A percentile compares a stretch with the other conserved stretches of the same genome.
Evolutionary conservation across 1,140 invertebrate genomes (phyloP).

Genomic region (Atta cephalotes): DNA sequence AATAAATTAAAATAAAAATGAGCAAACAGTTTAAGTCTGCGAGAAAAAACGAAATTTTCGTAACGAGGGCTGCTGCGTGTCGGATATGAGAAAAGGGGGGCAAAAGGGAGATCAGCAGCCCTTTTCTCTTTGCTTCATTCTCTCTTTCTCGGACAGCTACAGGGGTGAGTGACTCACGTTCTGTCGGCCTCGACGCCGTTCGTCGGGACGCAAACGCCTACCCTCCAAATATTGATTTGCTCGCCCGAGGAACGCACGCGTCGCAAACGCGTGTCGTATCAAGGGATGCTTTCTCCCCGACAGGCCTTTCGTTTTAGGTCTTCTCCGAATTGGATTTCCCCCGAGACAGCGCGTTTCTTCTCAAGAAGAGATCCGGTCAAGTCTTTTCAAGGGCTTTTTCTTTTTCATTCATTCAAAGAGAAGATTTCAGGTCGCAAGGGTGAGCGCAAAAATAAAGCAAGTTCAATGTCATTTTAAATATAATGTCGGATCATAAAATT

Average conservation of each 20-base stretch:
- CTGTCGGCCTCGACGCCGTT: slow-evolving; percentile 80
- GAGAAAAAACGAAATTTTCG: slow-evolving; percentile 39
- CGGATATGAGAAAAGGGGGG: slow-evolving; percentile 55
- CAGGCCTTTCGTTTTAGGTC: slow-evolving; percentile 44
- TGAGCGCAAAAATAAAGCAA: not conserved
- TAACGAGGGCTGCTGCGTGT: slow-evolving; percentile 52
- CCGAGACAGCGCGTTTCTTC: not conserved
- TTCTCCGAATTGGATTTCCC: slow-evolving; percentile 56
- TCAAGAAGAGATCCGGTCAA: not conserved
- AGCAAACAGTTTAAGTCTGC: no score
- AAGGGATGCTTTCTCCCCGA: slow-evolving; percentile 60
- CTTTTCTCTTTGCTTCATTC: slow-evolving; percentile 55
- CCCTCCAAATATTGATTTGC: slow-evolving; percentile 84
- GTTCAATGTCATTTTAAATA: not conserved
- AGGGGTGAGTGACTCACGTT: slow-evolving; percentile 85
- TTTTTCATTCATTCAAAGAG: not conserved
- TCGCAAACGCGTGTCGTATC: slow-evolving; percentile 59
- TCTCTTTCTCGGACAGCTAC: slow-evolving; percentile 52
- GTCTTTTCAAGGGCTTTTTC: not conserved
- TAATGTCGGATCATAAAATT: not conserved
- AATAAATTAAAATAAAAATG: not conserved
- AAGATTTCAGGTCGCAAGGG: not conserved
- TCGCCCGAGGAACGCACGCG: slow-evolving; percentile 69
- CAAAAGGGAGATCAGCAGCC: slow-evolving; percentile 70
- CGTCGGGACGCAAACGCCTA: slow-evolving; percentile 81